Conservation (phyloP, 2,113 vertebrate genomes). For the Urocynchramus pylzowi region DNA sequence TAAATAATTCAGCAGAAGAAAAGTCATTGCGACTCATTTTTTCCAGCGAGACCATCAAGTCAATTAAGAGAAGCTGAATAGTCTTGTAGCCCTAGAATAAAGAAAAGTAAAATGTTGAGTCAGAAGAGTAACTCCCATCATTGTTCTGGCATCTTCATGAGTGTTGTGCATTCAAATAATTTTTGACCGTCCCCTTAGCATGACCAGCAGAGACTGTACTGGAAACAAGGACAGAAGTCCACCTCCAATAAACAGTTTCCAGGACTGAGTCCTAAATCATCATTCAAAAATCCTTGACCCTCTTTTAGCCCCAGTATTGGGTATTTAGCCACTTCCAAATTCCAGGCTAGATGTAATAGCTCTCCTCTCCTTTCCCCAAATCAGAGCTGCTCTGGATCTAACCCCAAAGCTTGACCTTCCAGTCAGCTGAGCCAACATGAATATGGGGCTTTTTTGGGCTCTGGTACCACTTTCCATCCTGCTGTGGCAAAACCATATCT, state of each 20-base stretch:
- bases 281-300: neutral
- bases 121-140: slow-evolving; percentile 10
- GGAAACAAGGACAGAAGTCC: neutral
- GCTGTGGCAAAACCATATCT: neutral
- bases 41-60: slow-evolving; percentile 39
- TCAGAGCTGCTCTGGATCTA: neutral
- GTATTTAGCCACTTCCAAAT: neutral
- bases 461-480: neutral
- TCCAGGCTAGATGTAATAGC: neutral
- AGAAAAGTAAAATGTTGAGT: neutral
- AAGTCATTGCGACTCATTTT: neutral
- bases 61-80: slow-evolving; percentile 31
- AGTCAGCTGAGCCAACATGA: neutral
- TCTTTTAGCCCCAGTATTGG: neutral
- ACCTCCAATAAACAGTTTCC: neutral
- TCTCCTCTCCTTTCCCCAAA: neutral
- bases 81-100: neutral
- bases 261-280: neutral
- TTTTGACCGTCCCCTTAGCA: neutral
- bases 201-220: neutral
- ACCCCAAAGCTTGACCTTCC: neutral
- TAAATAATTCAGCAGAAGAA: slow-evolving; percentile 62
- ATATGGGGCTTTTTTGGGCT: accelerated
- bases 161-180: neutral
- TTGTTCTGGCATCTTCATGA: neutral